phyloP scores from a whole-genome alignment of 35 echinoderm and acorn worm genomes.

The Apostichopus parvimensis region DNA sequence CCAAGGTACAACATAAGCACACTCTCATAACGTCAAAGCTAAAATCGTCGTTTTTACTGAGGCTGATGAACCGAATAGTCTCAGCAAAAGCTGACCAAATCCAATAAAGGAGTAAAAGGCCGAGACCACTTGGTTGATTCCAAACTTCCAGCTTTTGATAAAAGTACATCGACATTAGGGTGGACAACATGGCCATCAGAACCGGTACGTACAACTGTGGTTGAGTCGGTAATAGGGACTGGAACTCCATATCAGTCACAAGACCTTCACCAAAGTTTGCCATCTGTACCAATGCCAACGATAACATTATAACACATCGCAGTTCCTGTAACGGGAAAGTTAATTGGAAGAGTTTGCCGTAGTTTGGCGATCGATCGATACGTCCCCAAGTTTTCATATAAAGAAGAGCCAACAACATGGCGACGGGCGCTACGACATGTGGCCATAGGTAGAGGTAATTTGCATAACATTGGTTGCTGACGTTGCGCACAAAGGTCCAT shows the following conservation, averaged over 20 bases:
- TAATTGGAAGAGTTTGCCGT: slow-evolving; percentile 9
- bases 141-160: slow-evolving; percentile 39
- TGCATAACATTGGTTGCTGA: slow-evolving; percentile 20
- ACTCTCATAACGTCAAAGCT: not conserved
- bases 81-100: slow-evolving; percentile 11
- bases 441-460: slow-evolving; percentile 51
- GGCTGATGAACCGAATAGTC: not conserved
- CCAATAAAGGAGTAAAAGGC: slow-evolving; percentile 32
- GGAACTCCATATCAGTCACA: slow-evolving; percentile 16
- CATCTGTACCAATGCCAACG: not conserved
- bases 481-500: slow-evolving; percentile 10
- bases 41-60: not conserved
- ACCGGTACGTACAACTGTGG: slow-evolving; percentile 41
- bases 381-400: slow-evolving; percentile 24
- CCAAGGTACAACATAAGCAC: not conserved
- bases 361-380: slow-evolving; percentile 23
- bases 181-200: not conserved
- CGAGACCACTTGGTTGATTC: slow-evolving; percentile 36
- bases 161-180: not conserved
- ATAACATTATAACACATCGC: not conserved
- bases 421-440: not conserved
- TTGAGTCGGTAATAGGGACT: slow-evolving; percentile 22
- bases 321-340: slow-evolving; percentile 5
- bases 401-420: not conserved
- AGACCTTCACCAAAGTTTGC: slow-evolving; percentile 12